phyloP scores from a whole-genome alignment of 1,140 invertebrate species.

The Gryon sp. region DNA sequence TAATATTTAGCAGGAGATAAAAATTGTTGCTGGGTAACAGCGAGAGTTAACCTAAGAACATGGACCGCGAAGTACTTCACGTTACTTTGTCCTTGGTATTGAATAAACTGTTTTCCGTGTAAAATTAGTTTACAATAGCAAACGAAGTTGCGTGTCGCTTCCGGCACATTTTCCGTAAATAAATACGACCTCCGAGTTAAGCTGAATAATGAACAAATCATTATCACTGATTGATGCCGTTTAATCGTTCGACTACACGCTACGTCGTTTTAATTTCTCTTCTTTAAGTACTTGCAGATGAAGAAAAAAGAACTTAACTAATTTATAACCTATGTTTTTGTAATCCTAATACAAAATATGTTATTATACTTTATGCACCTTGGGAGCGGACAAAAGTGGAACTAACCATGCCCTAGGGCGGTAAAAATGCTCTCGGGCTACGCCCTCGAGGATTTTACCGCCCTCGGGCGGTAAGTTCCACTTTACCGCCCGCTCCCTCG shows the following conservation, averaged over 20 bases:
- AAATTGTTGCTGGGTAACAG: constrained; percentile 19
- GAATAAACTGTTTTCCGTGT: constrained; percentile 29
- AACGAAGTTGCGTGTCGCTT: constrained; percentile 22
- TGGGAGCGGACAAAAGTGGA: no score
- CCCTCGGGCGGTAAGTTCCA: no score
- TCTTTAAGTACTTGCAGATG: no score
- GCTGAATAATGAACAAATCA: constrained; percentile 14
- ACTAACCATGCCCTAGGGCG: no score
- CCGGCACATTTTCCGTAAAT: constrained; percentile 7
- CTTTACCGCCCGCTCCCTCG: no score
- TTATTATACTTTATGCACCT: no score
- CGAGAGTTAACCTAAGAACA: constrained; percentile 10
- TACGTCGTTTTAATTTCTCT: neutral
- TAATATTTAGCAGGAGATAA: constrained; percentile 37
- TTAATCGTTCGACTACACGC: constrained; percentile 13
- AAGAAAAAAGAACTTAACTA: no score
- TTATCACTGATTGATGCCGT: constrained; percentile 15
- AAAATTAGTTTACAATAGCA: constrained; percentile 43
- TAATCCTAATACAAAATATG: no score
- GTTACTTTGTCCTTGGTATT: constrained; percentile 40
- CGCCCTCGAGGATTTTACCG: no score
- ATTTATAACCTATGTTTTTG: no score
- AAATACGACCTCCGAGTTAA: constrained; percentile 4
- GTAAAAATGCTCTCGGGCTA: no score
- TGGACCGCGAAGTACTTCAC: constrained; percentile 21